A percentile compares a stretch with the other conserved stretches of the same genome.
Conservation (phyloP, 2,113 vertebrate species). For the Indri indri region DNA sequence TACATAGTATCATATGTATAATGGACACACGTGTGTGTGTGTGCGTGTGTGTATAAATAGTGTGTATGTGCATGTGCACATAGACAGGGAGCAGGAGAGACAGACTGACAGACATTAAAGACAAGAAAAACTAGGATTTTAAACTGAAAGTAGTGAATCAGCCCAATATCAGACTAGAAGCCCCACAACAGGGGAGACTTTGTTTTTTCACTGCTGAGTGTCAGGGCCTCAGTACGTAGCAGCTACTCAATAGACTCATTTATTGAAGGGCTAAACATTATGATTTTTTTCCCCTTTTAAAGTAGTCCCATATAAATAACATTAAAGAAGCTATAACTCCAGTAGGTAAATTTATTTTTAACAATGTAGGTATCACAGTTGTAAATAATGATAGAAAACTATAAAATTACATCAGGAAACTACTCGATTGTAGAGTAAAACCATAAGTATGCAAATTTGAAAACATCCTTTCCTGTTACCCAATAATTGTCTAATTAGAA, state of each 20-base stretch:
- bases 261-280: neutral
- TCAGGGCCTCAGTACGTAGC: neutral
- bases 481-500: constrained; percentile 39
- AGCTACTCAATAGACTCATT: neutral
- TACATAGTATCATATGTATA: neutral
- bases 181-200: neutral
- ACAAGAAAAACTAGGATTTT: constrained; percentile 2
- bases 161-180: neutral
- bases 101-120: neutral
- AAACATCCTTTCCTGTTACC: constrained; percentile 31
- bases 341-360: neutral
- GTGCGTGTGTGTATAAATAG: too few relatives aligned
- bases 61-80: too few relatives aligned
- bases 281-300: neutral
- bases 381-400: constrained; percentile 29
- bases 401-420: neutral
- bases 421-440: constrained; percentile 13
- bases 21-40: neutral
- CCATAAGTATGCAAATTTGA: neutral
- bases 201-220: neutral
- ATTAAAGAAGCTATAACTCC: neutral
- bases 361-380: neutral
- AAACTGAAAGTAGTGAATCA: neutral
- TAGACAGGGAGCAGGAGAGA: neutral
- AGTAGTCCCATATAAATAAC: neutral